Evolutionary conservation across 2,113 vertebrate genomes (phyloP), one percentile per base, ranked within the genome.

Genomic region (Planiliza haematocheilus): DNA sequence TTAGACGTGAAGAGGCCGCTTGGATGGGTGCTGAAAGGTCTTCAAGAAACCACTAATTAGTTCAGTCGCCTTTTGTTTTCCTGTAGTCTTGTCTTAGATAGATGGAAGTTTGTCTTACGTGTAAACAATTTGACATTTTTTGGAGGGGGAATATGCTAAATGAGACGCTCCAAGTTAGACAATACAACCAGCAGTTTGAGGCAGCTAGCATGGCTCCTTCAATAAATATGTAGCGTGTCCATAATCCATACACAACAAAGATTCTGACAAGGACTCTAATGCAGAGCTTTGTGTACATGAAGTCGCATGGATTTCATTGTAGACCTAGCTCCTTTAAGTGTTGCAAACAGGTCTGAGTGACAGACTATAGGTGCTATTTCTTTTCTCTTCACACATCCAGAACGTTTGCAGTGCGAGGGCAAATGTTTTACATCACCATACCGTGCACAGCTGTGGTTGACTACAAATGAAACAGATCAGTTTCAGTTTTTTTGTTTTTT

Each of bases 341-440:
- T 37, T 58, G 12, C 56, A 63, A 65, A 17, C 55, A 36, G 21
- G 1, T 11, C 30, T 37, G 12, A 24, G 13, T 45, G 60, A 43
- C 37, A 49, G 12, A 59, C n/a, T 43, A 34, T 39, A 43, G 36
- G 37, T 13, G 41, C 7, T 12, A 30, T 55, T 41, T 56, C 18
- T 58, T 82, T 66, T 77, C 41, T 66, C 64, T 68, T 84, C 74
- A 57, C 69, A 66, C 72, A 57, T 79, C 34, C 51, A 60, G 48
- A 30, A 42, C 51, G 62, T 70, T 68, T 73, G 17, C 13, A 77
- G 52, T 78, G 61, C 18, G 49, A 62, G 36, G 67, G n/a, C 42
- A 71, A 84, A 71, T 56, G 71, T 88, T 83, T 83, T 12, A 65
- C 67, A 82, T 84, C 36, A 66, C 45, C 58, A 45, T 11, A 69